A percentile compares a stretch with the other conserved stretches of the same genome.
Evolutionary conservation across 2,797 vertebrate genomes (phyloP).

Genomic region (Microctenopoma steveboyesi): DNA sequence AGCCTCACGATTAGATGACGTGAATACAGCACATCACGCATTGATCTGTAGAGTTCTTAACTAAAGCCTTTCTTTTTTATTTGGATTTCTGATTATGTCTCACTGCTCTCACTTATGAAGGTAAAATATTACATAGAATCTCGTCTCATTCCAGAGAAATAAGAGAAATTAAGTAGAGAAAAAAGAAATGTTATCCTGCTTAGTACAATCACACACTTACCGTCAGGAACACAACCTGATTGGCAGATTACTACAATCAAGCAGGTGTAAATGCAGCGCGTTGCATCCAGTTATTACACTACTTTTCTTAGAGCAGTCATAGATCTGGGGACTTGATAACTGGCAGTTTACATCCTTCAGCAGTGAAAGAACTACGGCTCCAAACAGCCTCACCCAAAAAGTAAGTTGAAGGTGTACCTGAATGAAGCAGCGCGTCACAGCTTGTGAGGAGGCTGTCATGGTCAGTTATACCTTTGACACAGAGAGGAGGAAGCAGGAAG

Average conservation of each 20-base stretch:
- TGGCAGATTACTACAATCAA: neutral
- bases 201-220: neutral
- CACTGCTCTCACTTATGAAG: slow-evolving; percentile 3
- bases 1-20: slow-evolving; percentile 3
- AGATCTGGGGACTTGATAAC: slow-evolving; percentile 14
- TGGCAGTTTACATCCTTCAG: neutral
- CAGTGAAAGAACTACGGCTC: neutral
- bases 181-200: neutral
- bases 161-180: neutral
- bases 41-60: neutral
- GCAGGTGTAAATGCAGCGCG: neutral
- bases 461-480: slow-evolving; percentile 37
- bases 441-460: slow-evolving; percentile 39
- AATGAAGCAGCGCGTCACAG: slow-evolving; percentile 16
- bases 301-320: slow-evolving; percentile 18
- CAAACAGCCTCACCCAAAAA: slow-evolving; percentile 5
- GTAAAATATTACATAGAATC: neutral
- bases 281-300: slow-evolving; percentile 12
- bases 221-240: slow-evolving; percentile 11
- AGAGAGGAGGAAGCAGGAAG: slow-evolving; percentile 33
- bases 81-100: slow-evolving; percentile 12
- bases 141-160: neutral
- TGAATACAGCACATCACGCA: slow-evolving; percentile 10
- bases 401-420: slow-evolving; percentile 23
- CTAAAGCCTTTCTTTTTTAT: neutral